Evolutionary conservation across 2,888 invertebrate genomes (phyloP), one percentile per base, ranked within the genome.

Genomic region (Phragmatobia fuliginosa): DNA sequence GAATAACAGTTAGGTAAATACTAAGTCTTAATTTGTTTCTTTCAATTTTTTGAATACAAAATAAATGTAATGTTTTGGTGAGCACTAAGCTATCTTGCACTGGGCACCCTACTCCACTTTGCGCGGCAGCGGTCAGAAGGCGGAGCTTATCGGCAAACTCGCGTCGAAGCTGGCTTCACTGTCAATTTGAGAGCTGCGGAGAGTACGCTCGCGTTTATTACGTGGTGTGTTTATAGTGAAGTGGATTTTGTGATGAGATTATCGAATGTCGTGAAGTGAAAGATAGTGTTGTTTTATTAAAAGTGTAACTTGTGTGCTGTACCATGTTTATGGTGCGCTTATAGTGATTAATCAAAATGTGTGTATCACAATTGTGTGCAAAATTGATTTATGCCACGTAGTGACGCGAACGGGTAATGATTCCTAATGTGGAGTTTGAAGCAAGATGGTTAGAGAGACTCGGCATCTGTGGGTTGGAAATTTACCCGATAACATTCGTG

Each of bases 361-460:
- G 94, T 92, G 87, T 86, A 90, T 92, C 93, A 92, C 93, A 89
- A 91, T 91, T 92, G 90, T 90, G 94, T 94, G 94, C 92, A 93
- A 94, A 95, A 94, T 95, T 95, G 93, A 91, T 95, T 93, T 95
- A 94, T 95, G 95, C 95, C 95, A 95, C 95, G 95, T 95, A 95
- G 95, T 94, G 95, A 94, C 94, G 95, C 95, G 95, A 95, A 95
- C 95, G 96, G 96, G 96, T 96, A 96, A 96, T 95, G 96, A 96
- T 96, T 96, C 97, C 97, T 97, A 97, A 98, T 98, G 98, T 97
- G 97, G 98, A 97, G 97, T 97, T 97, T 96, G 97, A 97, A 97
- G 97, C 98, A 98, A 98, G 97, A 99, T 99, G 99, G 99, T 99
- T 97, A 99, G 99, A 98, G 99, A 99, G 98, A 99, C 99, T 97